Evolutionary conservation across 2,113 vertebrate species (phyloP).

Genomic region (Enhydra lutris): DNA sequence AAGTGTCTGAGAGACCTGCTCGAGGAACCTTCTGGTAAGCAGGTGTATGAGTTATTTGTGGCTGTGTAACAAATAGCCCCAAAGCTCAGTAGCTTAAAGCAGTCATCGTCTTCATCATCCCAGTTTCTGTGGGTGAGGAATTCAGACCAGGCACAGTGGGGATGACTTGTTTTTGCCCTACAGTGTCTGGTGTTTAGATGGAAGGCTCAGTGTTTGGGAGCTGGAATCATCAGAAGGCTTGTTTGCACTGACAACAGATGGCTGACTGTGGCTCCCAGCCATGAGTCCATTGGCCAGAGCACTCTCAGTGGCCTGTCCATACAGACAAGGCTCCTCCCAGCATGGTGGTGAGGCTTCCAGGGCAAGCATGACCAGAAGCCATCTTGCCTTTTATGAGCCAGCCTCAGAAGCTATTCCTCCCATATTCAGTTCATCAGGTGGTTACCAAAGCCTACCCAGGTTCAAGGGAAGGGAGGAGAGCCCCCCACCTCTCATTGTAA

Average conservation of each 20-base stretch:
- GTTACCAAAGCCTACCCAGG: background rate
- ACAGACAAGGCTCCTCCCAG: background rate
- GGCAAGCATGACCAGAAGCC: background rate
- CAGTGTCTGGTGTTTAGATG: background rate
- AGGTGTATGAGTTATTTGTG: background rate
- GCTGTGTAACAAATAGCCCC: background rate
- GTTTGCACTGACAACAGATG: rapidly evolving
- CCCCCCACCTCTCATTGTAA: background rate
- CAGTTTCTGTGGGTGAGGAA: background rate
- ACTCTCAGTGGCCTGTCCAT: background rate
- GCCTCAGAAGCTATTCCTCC: background rate
- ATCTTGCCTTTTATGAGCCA: background rate
- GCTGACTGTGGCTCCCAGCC: background rate
- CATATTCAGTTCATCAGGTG: background rate
- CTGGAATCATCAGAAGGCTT: background rate
- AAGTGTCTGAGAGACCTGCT: constrained; percentile 87
- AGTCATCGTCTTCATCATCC: background rate
- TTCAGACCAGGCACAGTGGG: background rate
- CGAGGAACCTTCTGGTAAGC: constrained; percentile 69
- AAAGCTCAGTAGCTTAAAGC: background rate
- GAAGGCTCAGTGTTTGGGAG: background rate
- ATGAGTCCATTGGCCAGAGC: background rate
- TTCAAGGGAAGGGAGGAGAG: background rate
- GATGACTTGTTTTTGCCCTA: background rate
- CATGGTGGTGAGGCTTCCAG: background rate